Evolutionary conservation across 2,888 invertebrate genomes (phyloP).

Genomic region (Glaucopsyche alexis): DNA sequence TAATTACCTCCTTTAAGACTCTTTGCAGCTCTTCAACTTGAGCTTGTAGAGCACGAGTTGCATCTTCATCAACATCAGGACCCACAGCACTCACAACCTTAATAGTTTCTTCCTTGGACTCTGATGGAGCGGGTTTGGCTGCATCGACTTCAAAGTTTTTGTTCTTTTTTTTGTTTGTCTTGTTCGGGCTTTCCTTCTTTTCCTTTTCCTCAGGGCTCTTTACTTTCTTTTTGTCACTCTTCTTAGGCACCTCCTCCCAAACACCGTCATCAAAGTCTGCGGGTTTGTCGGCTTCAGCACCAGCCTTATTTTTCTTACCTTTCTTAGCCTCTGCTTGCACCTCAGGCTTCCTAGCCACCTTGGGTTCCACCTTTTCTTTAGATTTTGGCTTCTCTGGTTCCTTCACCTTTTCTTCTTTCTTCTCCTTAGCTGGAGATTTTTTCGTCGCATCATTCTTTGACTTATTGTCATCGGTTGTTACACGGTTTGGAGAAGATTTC

Average conservation of each 20-base stretch:
- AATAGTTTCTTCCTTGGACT: constrained; percentile 60
- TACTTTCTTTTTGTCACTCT: constrained; percentile 86
- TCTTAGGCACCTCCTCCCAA: constrained; percentile 86
- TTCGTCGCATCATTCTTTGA: constrained; percentile 80
- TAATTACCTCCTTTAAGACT: constrained; percentile 67
- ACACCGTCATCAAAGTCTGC: constrained; percentile 86
- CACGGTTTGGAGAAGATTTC: constrained; percentile 83
- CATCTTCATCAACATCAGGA: constrained; percentile 66
- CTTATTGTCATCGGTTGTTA: constrained; percentile 77
- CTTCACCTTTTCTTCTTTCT: constrained; percentile 79
- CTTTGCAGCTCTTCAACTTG: constrained; percentile 73
- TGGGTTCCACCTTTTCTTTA: constrained; percentile 62
- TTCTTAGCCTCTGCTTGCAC: constrained; percentile 68
- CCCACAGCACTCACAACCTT: constrained; percentile 69
- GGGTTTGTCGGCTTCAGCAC: constrained; percentile 82
- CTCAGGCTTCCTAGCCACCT: constrained; percentile 65
- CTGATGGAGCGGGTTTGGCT: constrained; percentile 50
- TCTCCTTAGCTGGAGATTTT: constrained; percentile 77
- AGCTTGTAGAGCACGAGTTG: constrained; percentile 66
- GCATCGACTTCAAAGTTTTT: constrained; percentile 70
- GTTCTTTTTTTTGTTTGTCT: constrained; percentile 67
- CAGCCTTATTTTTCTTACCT: constrained; percentile 80
- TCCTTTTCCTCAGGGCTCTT: constrained; percentile 81
- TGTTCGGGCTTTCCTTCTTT: constrained; percentile 76
- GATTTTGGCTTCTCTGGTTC: constrained; percentile 75